Base-by-base conservation (phyloP, 2,888 invertebrate genomes). In the Rhorus exstirpatorius region DNA sequence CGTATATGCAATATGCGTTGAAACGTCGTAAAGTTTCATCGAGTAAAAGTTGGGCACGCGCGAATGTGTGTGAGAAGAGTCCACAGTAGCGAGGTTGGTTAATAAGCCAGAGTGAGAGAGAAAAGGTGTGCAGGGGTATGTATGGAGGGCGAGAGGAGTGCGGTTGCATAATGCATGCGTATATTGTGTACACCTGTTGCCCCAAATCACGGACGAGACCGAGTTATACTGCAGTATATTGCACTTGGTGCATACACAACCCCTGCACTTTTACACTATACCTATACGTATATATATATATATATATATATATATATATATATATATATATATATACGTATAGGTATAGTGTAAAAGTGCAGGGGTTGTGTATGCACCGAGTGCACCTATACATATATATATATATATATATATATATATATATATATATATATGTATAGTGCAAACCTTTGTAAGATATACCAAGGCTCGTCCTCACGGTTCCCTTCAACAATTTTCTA, bases 111-210 rank as follows among this genome's bases (percentile, higher is more conserved):
- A 21, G 51, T 6, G 65, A 55, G 19, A 17, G 51, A 58, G 35
- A 49, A 24, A 58, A 76, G 58, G 55, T 71, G 38, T 55, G 53
- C 31, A 72, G 24, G 51, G 55, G 53, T 24, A 38, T 46, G 49
- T 10, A 55, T 41, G 70, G 46, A 58, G 41, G 51, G 53, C 49
- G 51, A 63, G 58, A 77, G 72, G 86, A 84, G n/a, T n/a, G 85
- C 81, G 86, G 83, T 88, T 88, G 88, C 90, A 91, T 91, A 90
- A 89, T 89, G 89, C 91, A 90, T 90, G 89, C 90, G 90, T 89
- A 89, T 90, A 82, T 82, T 89, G 90, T 90, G 90, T 90, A 90
- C 91, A 91, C 91, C 91, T 91, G 91, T 91, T 91, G 91, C 91
- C 91, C 89, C 88, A 90, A 90, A 90, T 90, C 90, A 89, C 86